phyloP scores from a whole-genome alignment of 2,888 invertebrate genomes.

The Horisme vitalbata region DNA sequence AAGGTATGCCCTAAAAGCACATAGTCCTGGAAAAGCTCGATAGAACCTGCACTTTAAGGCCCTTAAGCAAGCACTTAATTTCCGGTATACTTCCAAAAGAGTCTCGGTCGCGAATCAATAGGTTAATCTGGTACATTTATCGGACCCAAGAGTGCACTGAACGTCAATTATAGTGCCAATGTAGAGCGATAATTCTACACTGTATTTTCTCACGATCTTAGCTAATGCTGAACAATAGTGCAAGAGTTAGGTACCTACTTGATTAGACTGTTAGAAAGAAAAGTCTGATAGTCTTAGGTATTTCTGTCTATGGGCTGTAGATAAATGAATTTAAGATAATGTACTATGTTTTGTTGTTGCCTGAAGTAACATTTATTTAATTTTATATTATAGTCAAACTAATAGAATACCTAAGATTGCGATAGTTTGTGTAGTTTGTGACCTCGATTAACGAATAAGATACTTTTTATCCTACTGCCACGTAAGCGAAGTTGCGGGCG shows the following conservation, averaged over 20 bases:
- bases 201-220: conserved; percentile 16
- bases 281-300: too few relatives aligned
- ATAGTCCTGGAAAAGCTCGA: neutral
- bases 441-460: too few relatives aligned
- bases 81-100: conserved; percentile 19
- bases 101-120: conserved; percentile 34
- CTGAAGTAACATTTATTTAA: too few relatives aligned
- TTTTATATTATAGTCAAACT: too few relatives aligned
- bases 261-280: neutral
- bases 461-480: too few relatives aligned
- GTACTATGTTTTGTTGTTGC: too few relatives aligned
- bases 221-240: neutral
- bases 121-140: conserved; percentile 44
- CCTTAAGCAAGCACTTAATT: conserved; percentile 26
- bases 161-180: conserved; percentile 38
- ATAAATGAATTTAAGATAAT: too few relatives aligned
- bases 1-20: neutral
- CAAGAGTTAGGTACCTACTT: neutral
- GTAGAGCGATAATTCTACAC: conserved; percentile 26
- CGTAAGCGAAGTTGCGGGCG: too few relatives aligned
- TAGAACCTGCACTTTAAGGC: conserved; percentile 5
- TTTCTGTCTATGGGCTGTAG: too few relatives aligned
- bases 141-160: conserved; percentile 40
- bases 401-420: too few relatives aligned
- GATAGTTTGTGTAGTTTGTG: too few relatives aligned